These are phyloP conservation scores for Hartigia nigra DNA, from an alignment of 2,888 invertebrate genomes.

Conservation along the genomic window DNA sequence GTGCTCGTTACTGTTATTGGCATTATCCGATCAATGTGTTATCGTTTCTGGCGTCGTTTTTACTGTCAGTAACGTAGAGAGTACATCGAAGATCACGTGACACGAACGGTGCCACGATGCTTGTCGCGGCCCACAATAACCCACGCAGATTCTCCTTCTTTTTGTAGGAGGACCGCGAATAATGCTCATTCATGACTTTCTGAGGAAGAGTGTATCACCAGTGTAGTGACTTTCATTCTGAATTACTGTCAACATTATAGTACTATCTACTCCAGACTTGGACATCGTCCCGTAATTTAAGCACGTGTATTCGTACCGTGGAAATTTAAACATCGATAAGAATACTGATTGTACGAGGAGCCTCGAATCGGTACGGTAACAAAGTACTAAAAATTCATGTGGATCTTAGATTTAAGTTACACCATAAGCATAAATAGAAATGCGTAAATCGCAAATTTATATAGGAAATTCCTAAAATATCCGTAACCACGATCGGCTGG, in stretches of 20 bases:
- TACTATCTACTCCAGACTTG: background rate
- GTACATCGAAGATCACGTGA: conserved; percentile 25
- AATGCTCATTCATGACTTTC: conserved; percentile 3
- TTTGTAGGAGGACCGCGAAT: conserved; percentile 7
- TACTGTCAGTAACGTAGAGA: conserved; percentile 12
- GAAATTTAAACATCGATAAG: background rate
- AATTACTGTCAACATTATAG: background rate
- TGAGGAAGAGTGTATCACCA: background rate
- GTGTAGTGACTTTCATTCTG: background rate
- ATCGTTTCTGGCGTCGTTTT: background rate
- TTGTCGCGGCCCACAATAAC: conserved; percentile 35
- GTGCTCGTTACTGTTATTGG: background rate
- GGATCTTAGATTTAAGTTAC: background rate
- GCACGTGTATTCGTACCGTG: background rate
- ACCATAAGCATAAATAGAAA: background rate
- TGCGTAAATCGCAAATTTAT: background rate
- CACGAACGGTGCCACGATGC: conserved; percentile 10
- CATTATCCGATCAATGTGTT: background rate
- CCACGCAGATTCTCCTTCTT: conserved; percentile 30
- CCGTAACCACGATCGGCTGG: background rate
- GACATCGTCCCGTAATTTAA: background rate
- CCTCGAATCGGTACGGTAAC: background rate
- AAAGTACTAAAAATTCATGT: background rate
- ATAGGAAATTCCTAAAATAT: background rate
- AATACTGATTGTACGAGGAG: background rate